Base-by-base conservation (phyloP, 2,888 invertebrate genomes). In the Torymus auratus region DNA sequence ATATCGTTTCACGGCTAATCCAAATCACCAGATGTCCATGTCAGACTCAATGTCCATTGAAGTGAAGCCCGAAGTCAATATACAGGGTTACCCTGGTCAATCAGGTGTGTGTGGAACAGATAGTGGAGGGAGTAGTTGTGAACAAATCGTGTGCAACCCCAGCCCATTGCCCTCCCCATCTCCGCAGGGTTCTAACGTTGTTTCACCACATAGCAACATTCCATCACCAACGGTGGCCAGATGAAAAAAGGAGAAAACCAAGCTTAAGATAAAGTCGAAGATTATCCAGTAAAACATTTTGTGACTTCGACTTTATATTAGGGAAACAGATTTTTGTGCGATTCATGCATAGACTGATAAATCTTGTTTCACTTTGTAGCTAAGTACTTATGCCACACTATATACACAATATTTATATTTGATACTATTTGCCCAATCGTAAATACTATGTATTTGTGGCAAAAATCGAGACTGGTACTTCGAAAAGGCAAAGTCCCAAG, bases 101-200 rank as follows among this genome's bases (percentile, higher is more conserved):
- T 84, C 78, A 85, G 83, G 15, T 86, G 87, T 79, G 62, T 82
- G 82, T 55, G 87, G 85, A n/a, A 87, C 86, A 53, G 89, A 89
- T 73, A 88, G 87, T 82, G 84, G 85, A 55, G 80, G 80, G 12
- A 82, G 75, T 50, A 87, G 87, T 74, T 90, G 88, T 80, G 90
- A 90, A 76, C 88, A 89, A 80, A 90, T 91, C 65, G 86, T 90
- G 65, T 90, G 90, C 79, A 89, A 90, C 79, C 89, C 90, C 3
- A 90, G 88, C 84, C 87, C 88, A 11, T 80, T 89, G 70, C 88
- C 88, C 10, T 89, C 88, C 72, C 88, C 89, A 7, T 86, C 86
- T 70, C 86, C 84, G 11, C 83, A 83, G 50, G 85, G 85, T 50
- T 86, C 88, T 12, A 87, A 86, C 68, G 88, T 86, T 62, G 87